phyloP scores from a whole-genome alignment of 2,888 invertebrate genomes.

The Galerucella calmariensis region DNA sequence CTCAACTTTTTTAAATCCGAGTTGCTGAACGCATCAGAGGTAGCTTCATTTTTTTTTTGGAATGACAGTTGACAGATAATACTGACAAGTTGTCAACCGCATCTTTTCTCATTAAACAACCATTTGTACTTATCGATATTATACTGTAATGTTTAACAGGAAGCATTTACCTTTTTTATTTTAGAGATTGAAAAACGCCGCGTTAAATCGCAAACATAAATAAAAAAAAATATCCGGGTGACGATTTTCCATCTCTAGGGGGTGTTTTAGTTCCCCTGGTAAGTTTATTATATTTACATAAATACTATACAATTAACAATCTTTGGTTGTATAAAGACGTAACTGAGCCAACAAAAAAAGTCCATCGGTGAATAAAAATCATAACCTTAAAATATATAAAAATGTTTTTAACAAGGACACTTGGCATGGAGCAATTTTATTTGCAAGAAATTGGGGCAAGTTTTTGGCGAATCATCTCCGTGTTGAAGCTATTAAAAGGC shows the following conservation, averaged over 20 bases:
- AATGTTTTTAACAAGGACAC: neutral
- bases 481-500: too few species aligned
- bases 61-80: constrained; percentile 59
- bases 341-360: constrained; percentile 50
- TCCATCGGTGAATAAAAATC: constrained; percentile 18
- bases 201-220: constrained; percentile 4
- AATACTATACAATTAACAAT: constrained; percentile 58
- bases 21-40: constrained; percentile 50
- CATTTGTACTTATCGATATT: constrained; percentile 63
- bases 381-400: constrained; percentile 13
- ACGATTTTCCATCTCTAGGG: constrained; percentile 31
- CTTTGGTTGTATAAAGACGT: constrained; percentile 58
- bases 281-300: constrained; percentile 59
- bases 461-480: too few species aligned
- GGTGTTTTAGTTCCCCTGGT: constrained; percentile 45
- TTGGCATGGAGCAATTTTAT: too few species aligned
- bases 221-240: constrained; percentile 14
- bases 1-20: constrained; percentile 17
- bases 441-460: too few species aligned
- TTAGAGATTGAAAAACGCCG: constrained; percentile 27
- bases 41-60: constrained; percentile 54
- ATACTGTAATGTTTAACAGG: constrained; percentile 61
- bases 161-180: constrained; percentile 60
- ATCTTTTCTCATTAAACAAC: constrained; percentile 46
- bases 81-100: constrained; percentile 57